These are phyloP conservation scores for Mustela nigripes DNA, from an alignment of 2,113 vertebrate genomes.

Conservation along the genomic window DNA sequence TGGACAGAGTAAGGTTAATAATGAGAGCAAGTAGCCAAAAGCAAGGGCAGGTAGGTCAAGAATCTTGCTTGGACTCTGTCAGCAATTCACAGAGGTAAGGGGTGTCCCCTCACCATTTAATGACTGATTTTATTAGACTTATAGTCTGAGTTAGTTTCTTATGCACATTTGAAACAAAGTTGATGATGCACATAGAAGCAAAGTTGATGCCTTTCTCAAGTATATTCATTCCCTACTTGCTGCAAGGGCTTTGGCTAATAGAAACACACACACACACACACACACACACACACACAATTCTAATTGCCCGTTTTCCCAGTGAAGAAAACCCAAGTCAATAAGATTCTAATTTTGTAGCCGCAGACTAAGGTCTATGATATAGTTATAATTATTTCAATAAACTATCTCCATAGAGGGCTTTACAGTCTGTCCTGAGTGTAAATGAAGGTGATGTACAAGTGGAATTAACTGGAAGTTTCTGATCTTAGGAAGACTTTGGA, in stretches of 20 bases:
- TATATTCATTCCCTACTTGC: background rate
- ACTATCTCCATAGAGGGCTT: conserved; percentile 57
- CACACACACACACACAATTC: background rate
- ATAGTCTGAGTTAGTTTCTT: background rate
- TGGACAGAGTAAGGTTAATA: background rate
- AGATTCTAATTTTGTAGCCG: conserved; percentile 48
- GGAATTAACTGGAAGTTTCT: conserved; percentile 63
- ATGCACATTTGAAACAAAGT: background rate
- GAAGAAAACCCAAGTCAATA: conserved; percentile 62
- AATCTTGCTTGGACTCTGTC: background rate
- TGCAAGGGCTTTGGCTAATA: background rate
- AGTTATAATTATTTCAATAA: conserved; percentile 65
- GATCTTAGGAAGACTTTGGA: conserved; percentile 20
- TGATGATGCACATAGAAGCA: background rate
- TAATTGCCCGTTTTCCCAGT: conserved; percentile 48
- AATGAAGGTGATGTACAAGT: conserved; percentile 66
- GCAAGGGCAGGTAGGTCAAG: background rate
- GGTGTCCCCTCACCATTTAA: background rate
- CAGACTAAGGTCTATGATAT: conserved; percentile 46
- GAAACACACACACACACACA: background rate
- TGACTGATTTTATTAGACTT: background rate
- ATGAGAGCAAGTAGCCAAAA: background rate
- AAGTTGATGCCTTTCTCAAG: background rate
- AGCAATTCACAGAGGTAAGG: background rate
- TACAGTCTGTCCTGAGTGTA: conserved; percentile 12